Evolutionary conservation across 1,140 invertebrate genomes (phyloP), one percentile per base, ranked within the genome.

Genomic region (Drepana arcuata): DNA sequence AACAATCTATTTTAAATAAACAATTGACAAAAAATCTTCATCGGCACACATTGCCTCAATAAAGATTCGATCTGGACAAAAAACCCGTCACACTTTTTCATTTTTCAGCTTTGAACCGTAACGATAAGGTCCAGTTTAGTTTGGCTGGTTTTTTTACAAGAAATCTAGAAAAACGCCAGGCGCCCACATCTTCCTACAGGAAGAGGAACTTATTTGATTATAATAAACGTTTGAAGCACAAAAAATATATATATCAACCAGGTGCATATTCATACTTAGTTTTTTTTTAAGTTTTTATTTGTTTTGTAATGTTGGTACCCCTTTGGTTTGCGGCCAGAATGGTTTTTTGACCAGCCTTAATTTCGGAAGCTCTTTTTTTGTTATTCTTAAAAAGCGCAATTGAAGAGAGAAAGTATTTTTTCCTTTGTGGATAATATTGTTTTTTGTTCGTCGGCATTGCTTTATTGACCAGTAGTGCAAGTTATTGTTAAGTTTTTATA

Each of bases 131-230:
- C 32, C 11, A 53, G 15, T 44, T 43, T 49, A 7, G 3, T 32
- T 41, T 7, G 33, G 14, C 18, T 26, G 12, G 18, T 21, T 44
- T 59, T 63, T 55, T 57, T 39, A 50, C 31, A 10, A 42, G 38
- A 44, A 33, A 29, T 36, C n/a, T 23, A 14, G 12, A 35, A 21
- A 42, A 75, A 79, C 70, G 45, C 18, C 27, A 46, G 59, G 69
- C 72, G 65, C 67, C 69, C 66, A 60, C 50, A 66, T 71, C 63
- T 75, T 74, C 71, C 74, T 58, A 57, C 63, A 68, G 74, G 74
- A 79, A 75, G 61, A 72, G 68, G 70, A 74, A 75, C 74, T 67
- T 74, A 75, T 75, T 74, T 79, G 74, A 79, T 79, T 79, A 74
- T 74, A 71, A 71, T 68, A 75, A 73, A 75, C 66, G 72, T 65